Evolutionary conservation across 1,140 invertebrate species (phyloP), one percentile per base, ranked within the genome.

Genomic region (Chironomus tepperi): DNA sequence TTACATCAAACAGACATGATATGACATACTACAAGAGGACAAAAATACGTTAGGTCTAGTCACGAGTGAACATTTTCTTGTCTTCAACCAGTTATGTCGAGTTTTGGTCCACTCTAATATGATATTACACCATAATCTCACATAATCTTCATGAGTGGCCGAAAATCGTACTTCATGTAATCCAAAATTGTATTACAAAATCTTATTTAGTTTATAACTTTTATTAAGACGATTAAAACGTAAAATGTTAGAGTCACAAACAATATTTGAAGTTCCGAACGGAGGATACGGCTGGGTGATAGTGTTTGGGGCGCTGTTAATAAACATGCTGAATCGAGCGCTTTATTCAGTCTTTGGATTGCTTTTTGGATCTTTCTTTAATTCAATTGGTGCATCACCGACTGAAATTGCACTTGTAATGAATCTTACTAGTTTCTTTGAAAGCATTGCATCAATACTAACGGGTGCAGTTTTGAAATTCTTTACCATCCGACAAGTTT

Each of bases 331-430:
- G 73, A 89, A 91, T 79, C 88, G 90, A 81, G 90, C 89, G 0
- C 85, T 91, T 78, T 84, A 91, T 74, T 90, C 89, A 3, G 85
- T 90, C 1, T 91, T 90, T 79, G 89, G 90, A 64, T 83, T 91
- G 16, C 82, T 91, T 43, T 92, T 90, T 77, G 88, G 88, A 75
- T 87, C 88, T 75, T 84, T 87, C 67, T 81, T 91, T 43, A 81
- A 85, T 75, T 83, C 85, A 0, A 86, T 91, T 81, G 84, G 87
- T 1, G 83, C 88, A 21, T 85, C 84, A n/a, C 90, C 89, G 0
- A 86, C 87, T 2, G 88, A 87, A 16, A 87, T 88, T 0, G 87
- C 89, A 0, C 76, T 90, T n/a, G 89, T 92, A 21, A 85, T 89
- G 76, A 89, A 89, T 80, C 83, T 89, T 0, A 87, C 89, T 79